These are phyloP conservation scores for Dromiciops gliroides DNA, from an alignment of 2,113 vertebrate genomes.

Conservation along the genomic window DNA sequence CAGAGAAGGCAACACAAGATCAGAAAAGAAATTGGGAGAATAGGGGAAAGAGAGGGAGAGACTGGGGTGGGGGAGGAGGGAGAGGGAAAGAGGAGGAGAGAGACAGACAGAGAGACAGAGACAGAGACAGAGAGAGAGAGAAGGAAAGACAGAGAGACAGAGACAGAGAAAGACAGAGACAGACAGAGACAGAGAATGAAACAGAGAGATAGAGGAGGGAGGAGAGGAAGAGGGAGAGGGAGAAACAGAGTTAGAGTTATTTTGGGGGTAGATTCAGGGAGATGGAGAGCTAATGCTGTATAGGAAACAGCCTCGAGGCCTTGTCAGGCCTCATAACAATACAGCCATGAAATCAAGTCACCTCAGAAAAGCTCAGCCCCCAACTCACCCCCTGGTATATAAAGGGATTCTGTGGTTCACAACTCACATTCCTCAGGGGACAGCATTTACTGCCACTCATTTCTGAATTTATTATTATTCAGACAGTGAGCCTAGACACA, in stretches of 20 bases:
- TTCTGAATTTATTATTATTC: not conserved
- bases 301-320: not conserved
- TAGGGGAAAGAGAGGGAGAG: too few relatives aligned
- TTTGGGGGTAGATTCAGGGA: not conserved
- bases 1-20: not conserved
- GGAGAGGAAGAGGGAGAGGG: too few relatives aligned
- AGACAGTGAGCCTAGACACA: not conserved
- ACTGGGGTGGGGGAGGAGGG: rapidly evolving
- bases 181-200: too few relatives aligned
- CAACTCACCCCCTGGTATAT: not conserved
- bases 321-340: not conserved
- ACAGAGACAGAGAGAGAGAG: too few relatives aligned
- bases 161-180: too few relatives aligned
- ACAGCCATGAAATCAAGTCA: not conserved
- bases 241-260: too few relatives aligned
- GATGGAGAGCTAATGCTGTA: not conserved
- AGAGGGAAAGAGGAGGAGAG: too few relatives aligned
- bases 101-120: too few relatives aligned
- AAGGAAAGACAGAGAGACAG: too few relatives aligned
- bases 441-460: not conserved
- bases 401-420: not conserved
- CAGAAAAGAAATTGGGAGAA: not conserved
- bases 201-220: too few relatives aligned
- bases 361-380: not conserved
- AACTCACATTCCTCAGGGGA: not conserved